Percentiles rank a stretch among this genome's conserved stretches.
These are phyloP conservation scores for Petrocephalus schoutedeni DNA, from an alignment of 2,797 vertebrate species.

Conservation along the genomic window DNA sequence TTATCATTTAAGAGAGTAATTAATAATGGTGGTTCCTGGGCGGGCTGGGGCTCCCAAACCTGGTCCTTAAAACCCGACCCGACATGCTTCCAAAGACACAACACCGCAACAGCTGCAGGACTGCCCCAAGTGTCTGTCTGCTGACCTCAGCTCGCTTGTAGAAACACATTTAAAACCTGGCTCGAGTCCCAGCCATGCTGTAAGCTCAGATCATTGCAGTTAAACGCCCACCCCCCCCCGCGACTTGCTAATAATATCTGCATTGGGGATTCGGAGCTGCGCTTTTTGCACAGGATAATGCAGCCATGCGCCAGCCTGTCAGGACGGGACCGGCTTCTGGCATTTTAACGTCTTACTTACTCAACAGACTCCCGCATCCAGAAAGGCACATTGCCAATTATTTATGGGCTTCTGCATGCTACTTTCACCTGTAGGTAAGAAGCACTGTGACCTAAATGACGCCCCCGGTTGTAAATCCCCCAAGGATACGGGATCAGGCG, in stretches of 20 bases:
- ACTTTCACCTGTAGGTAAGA: background rate
- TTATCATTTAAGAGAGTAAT: background rate
- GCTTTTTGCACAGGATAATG: background rate
- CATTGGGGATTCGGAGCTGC: background rate
- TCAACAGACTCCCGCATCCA: background rate
- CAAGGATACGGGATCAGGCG: background rate
- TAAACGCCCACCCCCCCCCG: background rate
- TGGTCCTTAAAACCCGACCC: background rate
- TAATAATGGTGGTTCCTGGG: background rate
- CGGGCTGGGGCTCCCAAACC: background rate
- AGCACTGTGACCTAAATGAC: background rate
- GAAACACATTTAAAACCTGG: slow-evolving; percentile 9
- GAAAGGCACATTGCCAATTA: background rate
- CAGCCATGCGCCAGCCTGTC: background rate
- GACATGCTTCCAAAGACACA: background rate
- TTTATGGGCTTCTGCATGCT: background rate
- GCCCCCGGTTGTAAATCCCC: background rate
- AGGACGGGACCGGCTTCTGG: background rate
- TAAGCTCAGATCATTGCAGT: background rate
- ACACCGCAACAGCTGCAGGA: slow-evolving; percentile 26
- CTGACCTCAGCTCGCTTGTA: slow-evolving; percentile 24
- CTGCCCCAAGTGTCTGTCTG: background rate
- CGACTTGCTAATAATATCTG: background rate
- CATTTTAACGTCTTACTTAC: background rate
- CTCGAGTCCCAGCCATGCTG: background rate